phyloP scores from a whole-genome alignment of 2,113 vertebrate genomes.

The Enhydra lutris region DNA sequence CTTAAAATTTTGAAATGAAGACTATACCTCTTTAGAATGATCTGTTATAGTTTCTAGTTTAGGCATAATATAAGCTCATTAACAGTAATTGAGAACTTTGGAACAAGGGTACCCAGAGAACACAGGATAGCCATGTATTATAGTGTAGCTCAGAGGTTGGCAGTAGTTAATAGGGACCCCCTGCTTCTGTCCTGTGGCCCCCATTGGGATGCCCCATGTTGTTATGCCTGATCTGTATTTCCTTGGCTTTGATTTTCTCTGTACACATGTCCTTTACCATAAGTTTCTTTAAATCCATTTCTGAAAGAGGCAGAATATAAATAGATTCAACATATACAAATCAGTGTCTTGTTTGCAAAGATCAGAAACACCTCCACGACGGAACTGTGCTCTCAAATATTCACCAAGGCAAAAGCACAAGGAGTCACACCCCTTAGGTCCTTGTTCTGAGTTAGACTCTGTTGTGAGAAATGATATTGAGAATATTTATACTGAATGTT shows the following conservation, averaged over 20 bases:
- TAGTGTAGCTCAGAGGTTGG: neutral
- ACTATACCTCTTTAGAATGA: neutral
- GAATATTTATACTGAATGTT: neutral
- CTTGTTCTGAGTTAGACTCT: neutral
- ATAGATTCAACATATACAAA: neutral
- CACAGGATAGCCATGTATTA: neutral
- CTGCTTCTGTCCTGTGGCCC: neutral
- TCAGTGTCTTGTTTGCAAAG: neutral
- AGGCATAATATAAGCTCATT: neutral
- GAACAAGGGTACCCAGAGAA: neutral
- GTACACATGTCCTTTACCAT: neutral
- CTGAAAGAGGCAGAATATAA: neutral
- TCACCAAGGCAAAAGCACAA: neutral
- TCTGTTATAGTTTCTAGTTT: slow-evolving; percentile 5
- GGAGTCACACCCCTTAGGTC: neutral
- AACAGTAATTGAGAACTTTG: neutral
- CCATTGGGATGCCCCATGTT: neutral
- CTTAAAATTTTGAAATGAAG: neutral
- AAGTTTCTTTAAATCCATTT: slow-evolving; percentile 22
- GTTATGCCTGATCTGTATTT: neutral
- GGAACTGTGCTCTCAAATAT: neutral
- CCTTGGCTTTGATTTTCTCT: neutral
- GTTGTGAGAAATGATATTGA: neutral
- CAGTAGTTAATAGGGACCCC: neutral
- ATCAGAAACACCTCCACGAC: neutral